Conservation (phyloP, 92 coral and sea anemone species). For the Anthopleura xanthogrammica region DNA sequence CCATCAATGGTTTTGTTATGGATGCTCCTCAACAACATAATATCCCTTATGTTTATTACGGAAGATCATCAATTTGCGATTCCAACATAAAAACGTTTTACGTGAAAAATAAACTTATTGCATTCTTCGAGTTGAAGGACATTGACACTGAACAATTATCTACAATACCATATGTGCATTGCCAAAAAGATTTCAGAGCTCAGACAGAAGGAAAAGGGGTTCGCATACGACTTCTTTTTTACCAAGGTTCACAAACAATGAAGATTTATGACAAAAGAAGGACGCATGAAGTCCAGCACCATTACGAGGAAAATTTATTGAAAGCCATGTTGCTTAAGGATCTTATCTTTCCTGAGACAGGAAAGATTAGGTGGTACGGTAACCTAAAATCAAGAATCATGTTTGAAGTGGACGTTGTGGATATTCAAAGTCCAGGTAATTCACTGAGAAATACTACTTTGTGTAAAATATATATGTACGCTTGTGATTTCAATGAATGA, state of each 20-base stretch:
- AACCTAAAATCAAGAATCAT: conserved; percentile 41
- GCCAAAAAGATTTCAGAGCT: conserved; percentile 38
- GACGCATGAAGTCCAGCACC: background rate
- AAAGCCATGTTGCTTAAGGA: background rate
- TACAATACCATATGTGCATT: background rate
- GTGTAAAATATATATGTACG: too few relatives aligned
- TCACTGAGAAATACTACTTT: too few relatives aligned
- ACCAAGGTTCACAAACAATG: conserved; percentile 34
- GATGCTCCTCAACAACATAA: conserved; percentile 32
- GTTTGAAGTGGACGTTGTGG: conserved; percentile 36
- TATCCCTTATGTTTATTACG: conserved; percentile 44
- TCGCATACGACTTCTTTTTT: conserved; percentile 36
- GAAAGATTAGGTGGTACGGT: conserved; percentile 36
- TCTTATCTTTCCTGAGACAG: conserved; percentile 33
- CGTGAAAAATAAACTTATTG: conserved; percentile 11
- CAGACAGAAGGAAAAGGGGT: conserved; percentile 40
- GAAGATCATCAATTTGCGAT: conserved; percentile 47
- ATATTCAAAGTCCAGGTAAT: background rate
- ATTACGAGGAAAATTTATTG: background rate
- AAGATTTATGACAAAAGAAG: conserved; percentile 5
- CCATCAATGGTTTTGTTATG: conserved; percentile 37
- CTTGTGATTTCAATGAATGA: too few relatives aligned
- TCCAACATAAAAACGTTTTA: background rate
- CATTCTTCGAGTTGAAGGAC: conserved; percentile 39
- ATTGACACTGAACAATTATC: background rate